Conservation (phyloP, 1,140 invertebrate species). For the Triops longicaudatus region DNA sequence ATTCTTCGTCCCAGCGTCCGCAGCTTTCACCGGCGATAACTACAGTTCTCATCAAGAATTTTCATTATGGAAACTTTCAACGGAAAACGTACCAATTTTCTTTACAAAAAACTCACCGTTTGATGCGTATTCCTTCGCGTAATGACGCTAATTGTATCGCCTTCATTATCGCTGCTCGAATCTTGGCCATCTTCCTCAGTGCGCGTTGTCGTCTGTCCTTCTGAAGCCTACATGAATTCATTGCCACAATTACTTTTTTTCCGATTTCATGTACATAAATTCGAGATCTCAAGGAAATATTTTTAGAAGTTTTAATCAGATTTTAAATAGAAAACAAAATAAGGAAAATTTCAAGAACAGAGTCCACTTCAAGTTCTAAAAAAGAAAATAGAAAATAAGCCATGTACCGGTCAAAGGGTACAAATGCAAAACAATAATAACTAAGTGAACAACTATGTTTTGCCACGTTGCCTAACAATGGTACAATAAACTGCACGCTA, state of each 20-base stretch:
- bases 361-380: not conserved
- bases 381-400: not conserved
- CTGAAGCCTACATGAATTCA: slow-evolving; percentile 25
- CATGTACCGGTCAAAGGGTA: too few species aligned
- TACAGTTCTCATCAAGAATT: not conserved
- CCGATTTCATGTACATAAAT: not conserved
- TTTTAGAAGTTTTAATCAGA: too few species aligned
- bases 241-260: not conserved
- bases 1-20: slow-evolving; percentile 20
- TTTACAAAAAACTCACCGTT: not conserved
- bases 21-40: slow-evolving; percentile 9
- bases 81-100: not conserved
- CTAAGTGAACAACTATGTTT: too few species aligned
- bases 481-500: too few species aligned
- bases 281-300: too few species aligned
- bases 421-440: too few species aligned
- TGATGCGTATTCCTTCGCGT: slow-evolving; percentile 33
- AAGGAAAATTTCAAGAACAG: too few species aligned
- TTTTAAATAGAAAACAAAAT: not conserved
- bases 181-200: slow-evolving; percentile 35
- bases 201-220: slow-evolving; percentile 26
- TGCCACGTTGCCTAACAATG: too few species aligned
- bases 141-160: slow-evolving; percentile 35
- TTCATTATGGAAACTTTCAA: not conserved
- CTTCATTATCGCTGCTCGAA: slow-evolving; percentile 39